Evolutionary conservation across 1,140 invertebrate species (phyloP), one percentile per base, ranked within the genome.

Genomic region (Radopholus similis): DNA sequence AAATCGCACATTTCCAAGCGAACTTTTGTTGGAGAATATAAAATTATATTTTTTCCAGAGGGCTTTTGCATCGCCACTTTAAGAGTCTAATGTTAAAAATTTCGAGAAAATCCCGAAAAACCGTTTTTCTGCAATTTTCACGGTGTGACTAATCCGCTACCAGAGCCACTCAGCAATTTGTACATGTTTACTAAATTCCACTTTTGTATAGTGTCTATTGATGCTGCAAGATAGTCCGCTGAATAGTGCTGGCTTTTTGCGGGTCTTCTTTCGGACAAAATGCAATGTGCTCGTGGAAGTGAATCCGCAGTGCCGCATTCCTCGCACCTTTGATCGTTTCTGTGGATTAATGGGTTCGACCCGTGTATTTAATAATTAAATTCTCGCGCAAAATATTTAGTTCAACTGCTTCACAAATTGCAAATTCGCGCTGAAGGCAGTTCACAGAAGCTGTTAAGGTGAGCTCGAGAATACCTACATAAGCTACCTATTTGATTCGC

Each of bases 261-360:
- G 88, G 84, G 92, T 99, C 0, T 99, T 95, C 82, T 87, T 99
- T 68, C 91, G 92, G 73, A 98, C 95, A 40, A 90, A 90, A 76
- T 91, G 92, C 81, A 97, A 97, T 88, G 93, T 97, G 47, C 85
- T 99, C 0, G 97, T 99, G 78, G 93, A 98, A 89, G 89, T 99
- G 26, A 94, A 95, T 86, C 95, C 96, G 49, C 94, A 97, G 84
- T 98, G 94, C 8, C 88, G 95, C 80, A 95, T 99, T 82, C 96
- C 96, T 1, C 87, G 95, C 77, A 98, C 95, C 13, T 98, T 95
- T 82, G 95, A 97, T 82, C 87, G 95, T 81, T 99, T 99, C 88
- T 92, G 93, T 80, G 95, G 94, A 44, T 84, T 98, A 18, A 97
- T 99, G 89, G 92, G 92, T 94, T 87, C 84, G 84, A 42, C 18